Evolutionary conservation across 2,888 invertebrate genomes (phyloP), one percentile per base, ranked within the genome.

Genomic region (Scrobipalpa atriplicella): DNA sequence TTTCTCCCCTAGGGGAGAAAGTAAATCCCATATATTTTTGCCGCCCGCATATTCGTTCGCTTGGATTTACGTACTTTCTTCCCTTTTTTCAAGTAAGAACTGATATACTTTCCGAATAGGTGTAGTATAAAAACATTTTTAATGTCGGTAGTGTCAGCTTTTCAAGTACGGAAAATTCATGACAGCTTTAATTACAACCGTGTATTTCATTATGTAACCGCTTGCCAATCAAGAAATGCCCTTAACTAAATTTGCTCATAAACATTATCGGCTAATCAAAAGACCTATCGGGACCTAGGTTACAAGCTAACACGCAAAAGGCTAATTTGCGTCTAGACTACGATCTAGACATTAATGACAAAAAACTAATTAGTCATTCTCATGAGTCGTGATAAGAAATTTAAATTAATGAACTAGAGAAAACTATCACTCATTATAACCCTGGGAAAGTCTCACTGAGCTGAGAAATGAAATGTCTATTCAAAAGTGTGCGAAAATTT

Each of bases 301-400:
- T 29, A 38, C 13, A 58, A 29, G 7, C 29, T 36, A 36, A 56
- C 56, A 56, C 29, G 56, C 36, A 58, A 58, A 58, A n/a, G 6
- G 29, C 36, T 38, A 58, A 58, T 58, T 58, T 58, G 38, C 29
- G 11, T 16, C 36, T 16, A 58, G 8, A 16, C 38, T 38, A 8
- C 2, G n/a, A 29, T 13, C 13, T 58, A 56, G 18, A 52, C 18
- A 19, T 21, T 54, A 54, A 54, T 21, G 21, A 18, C 54, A 21
- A 16, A 58, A 58, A 38, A 38, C 58, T 58, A 58, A 58, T 58
- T 58, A 58, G 29, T 38, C 36, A 58, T 58, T n/a, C 36, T 56
- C 21, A 56, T 29, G 13, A 29, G 11, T 29, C 56, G 10, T 18
- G 52, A 21, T 21, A 56, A 56, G 56, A 36, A 36, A 36, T 29